Percentiles rank a stretch among this genome's conserved stretches.
These are phyloP conservation scores for Sesia bembeciformis DNA, from an alignment of 2,888 invertebrate species.

Conservation along the genomic window DNA sequence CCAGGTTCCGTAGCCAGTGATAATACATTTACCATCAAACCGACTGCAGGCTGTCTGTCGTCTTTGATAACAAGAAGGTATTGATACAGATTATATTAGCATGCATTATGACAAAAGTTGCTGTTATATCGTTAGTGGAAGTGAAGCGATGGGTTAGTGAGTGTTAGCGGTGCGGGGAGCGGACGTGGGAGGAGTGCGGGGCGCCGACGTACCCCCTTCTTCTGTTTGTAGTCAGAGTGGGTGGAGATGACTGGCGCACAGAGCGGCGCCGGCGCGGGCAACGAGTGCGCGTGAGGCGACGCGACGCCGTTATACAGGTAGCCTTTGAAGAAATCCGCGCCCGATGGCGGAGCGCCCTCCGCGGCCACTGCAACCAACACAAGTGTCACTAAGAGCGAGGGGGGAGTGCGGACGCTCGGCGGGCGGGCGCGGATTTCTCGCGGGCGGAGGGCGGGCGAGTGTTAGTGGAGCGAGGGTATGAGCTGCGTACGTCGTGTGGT, in stretches of 20 bases:
- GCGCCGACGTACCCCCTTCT: constrained; percentile 66
- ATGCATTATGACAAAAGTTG: too few species aligned
- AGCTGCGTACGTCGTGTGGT: constrained; percentile 50
- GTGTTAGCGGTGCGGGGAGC: constrained; percentile 11
- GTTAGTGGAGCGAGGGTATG: constrained; percentile 11
- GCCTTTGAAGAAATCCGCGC: constrained; percentile 91
- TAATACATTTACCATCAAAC: too few species aligned
- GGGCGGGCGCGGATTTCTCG: constrained; percentile 12
- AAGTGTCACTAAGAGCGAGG: constrained; percentile 24
- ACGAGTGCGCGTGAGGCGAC: constrained; percentile 34
- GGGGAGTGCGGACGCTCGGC: constrained; percentile 18
- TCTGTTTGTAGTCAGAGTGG: constrained; percentile 67
- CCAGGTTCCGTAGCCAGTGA: too few species aligned
- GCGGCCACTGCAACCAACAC: constrained; percentile 85
- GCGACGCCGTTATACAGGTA: constrained; percentile 82
- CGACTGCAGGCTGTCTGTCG: too few species aligned
- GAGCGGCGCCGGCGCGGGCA: constrained; percentile 17
- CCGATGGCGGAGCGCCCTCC: constrained; percentile 83
- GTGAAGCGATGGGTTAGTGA: constrained; percentile 5
- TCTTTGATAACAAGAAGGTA: too few species aligned
- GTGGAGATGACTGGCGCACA: constrained; percentile 32
- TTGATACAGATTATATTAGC: too few species aligned
- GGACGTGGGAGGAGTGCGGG: constrained; percentile 9
- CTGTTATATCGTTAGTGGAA: background rate
- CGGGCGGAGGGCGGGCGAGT: constrained; percentile 23